Evolutionary conservation across 2,888 invertebrate genomes (phyloP), one percentile per base, ranked within the genome.

Genomic region (Brenthis hecate): DNA sequence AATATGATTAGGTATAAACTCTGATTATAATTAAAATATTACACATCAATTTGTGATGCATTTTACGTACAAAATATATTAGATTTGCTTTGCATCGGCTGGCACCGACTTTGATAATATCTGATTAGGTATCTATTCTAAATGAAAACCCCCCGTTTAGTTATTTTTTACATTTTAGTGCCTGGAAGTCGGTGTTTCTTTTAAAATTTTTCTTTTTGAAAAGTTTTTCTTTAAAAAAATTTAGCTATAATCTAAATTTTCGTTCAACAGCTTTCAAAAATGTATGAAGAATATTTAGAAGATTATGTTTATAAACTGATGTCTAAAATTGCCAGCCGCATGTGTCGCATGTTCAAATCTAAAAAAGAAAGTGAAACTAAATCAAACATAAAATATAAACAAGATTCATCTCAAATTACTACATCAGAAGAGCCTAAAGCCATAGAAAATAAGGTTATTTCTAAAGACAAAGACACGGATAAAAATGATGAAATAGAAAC

Each of bases 281-380:
- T 96, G 94, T 96, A 95, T 60, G 96, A 96, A 86, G 96, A 96
- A 78, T 95, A 95, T 79, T 86, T 96, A 61, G 96, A 96, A 84
- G 94, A 95, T 78, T 88, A 94, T 70, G 83, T 94, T 11, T 92
- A 94, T 76, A 91, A 85, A 77, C 76, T 92, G 55, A 83, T 93
- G 77, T 87, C 93, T 0, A 92, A 87, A 81, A 69, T 90, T 19
- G 88, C 82, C 1, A 84, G 87, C 4, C 83, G 72, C 75, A 71
- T 91, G 6, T 88, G 88, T 74, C 75, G 74, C 8, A 72, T 85
- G 36, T 83, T 90, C 63, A 84, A 77, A 75, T 71, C 77, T 13
- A 82, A 80, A 69, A 78, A 76, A 50, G 79, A 75, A 16, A 72
- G 70, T 60, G 56, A 71, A 16, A 62, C n/a, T 68, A 65, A 55